These are phyloP conservation scores for Drosophila funebris DNA, from an alignment of 1,140 invertebrate species.

Conservation along the genomic window DNA sequence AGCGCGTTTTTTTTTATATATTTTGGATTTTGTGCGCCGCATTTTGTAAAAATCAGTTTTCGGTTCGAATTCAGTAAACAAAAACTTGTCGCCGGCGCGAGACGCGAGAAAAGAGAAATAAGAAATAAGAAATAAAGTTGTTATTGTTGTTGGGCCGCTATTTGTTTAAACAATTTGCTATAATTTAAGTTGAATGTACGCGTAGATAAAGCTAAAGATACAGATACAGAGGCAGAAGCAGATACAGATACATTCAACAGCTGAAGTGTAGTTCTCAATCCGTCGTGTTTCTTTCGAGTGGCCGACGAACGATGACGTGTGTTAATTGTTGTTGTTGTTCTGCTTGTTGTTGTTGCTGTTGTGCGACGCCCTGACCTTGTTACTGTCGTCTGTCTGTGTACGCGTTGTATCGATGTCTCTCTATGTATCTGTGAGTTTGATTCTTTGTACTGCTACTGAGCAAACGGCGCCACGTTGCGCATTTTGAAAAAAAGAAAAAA, in stretches of 20 bases:
- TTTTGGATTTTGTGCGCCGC: conserved; percentile 63
- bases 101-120: conserved; percentile 59
- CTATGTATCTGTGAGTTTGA: conserved; percentile 11
- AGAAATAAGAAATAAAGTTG: conserved; percentile 19
- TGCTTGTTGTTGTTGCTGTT: conserved; percentile 27
- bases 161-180: conserved; percentile 77
- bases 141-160: conserved; percentile 38
- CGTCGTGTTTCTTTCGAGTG: conserved; percentile 16
- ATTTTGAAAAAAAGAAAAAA: conserved; percentile 1
- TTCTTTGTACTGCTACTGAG: conserved; percentile 45
- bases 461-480: conserved; percentile 33
- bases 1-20: conserved; percentile 30
- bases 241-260: conserved; percentile 3
- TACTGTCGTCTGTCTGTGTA: conserved; percentile 49
- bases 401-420: neutral
- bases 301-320: conserved; percentile 61
- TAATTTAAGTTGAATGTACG: conserved; percentile 69
- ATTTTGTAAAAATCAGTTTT: conserved; percentile 76
- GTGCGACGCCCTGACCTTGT: conserved; percentile 72
- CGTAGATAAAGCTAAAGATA: conserved; percentile 9
- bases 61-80: conserved; percentile 83
- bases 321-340: conserved; percentile 47
- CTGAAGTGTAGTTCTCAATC: conserved; percentile 24
- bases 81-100: conserved; percentile 83
- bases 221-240: neutral